These are phyloP conservation scores for Indri indri DNA, from an alignment of 2,113 vertebrate genomes.

Conservation along the genomic window DNA sequence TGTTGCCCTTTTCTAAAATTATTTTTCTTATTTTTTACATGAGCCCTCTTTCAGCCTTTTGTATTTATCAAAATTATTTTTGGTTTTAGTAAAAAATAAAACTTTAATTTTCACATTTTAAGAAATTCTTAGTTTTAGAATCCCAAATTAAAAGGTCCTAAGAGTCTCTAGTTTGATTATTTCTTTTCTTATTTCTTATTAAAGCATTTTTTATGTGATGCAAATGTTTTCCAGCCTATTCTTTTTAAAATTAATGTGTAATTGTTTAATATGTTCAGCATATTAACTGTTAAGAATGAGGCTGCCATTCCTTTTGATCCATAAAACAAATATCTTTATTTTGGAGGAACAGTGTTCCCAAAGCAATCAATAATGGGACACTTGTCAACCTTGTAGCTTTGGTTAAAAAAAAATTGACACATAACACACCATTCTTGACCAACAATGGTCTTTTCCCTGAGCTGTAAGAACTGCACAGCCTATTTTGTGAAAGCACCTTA, in stretches of 20 bases:
- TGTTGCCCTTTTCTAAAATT: not conserved
- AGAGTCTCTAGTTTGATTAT: not conserved
- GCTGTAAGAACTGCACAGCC: fast-evolving
- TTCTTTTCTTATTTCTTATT: not conserved
- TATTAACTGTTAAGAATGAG: not conserved
- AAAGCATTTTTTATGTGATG: not conserved
- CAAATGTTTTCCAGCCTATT: not conserved
- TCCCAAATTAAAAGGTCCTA: not conserved
- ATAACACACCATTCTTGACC: not conserved
- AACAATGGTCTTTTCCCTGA: not conserved
- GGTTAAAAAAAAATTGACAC: not conserved
- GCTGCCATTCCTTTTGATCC: not conserved
- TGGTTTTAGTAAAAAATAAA: not conserved
- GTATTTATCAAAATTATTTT: not conserved
- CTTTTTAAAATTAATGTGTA: not conserved
- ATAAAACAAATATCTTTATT: not conserved
- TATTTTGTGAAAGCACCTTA: not conserved
- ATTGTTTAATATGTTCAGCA: not conserved
- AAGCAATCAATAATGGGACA: not conserved
- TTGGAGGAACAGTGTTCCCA: not conserved
- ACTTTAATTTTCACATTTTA: not conserved
- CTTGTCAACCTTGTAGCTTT: not conserved
- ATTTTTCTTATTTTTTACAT: not conserved
- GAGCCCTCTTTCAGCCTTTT: not conserved
- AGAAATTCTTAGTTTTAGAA: not conserved